phyloP scores from a whole-genome alignment of 1,140 invertebrate genomes.

The Apis cerana region DNA sequence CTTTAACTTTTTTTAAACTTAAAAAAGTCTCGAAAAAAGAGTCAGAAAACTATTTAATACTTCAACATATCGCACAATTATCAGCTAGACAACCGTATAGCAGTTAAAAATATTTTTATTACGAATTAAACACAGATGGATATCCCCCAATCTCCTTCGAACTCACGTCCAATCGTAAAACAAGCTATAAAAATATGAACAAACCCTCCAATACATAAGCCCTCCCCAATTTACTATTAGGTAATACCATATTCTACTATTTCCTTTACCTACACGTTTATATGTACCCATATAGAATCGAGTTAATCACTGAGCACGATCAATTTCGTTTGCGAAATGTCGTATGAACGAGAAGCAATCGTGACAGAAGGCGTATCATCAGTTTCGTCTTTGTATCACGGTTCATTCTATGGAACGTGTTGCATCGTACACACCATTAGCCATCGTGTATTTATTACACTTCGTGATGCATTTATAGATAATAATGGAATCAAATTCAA shows the following conservation, averaged over 20 bases:
- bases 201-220: too few species aligned
- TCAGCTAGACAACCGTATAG: background rate
- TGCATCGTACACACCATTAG: background rate
- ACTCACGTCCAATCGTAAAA: background rate
- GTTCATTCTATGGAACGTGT: background rate
- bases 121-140: background rate
- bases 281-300: background rate
- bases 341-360: conserved; percentile 42
- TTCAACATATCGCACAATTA: too few species aligned
- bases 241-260: background rate
- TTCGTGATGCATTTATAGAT: conserved; percentile 57
- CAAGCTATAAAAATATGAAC: too few species aligned
- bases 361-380: conserved; percentile 43
- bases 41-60: too few species aligned
- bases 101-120: background rate
- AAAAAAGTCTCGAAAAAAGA: background rate
- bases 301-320: background rate
- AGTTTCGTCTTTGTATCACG: background rate
- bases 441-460: conserved; percentile 63
- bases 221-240: too few species aligned
- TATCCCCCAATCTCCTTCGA: background rate
- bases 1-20: too few species aligned
- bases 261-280: background rate
- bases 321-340: conserved; percentile 42
- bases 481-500: too few species aligned